Conservation (phyloP, 2,888 invertebrate species). For the Ophion slaviceki region DNA sequence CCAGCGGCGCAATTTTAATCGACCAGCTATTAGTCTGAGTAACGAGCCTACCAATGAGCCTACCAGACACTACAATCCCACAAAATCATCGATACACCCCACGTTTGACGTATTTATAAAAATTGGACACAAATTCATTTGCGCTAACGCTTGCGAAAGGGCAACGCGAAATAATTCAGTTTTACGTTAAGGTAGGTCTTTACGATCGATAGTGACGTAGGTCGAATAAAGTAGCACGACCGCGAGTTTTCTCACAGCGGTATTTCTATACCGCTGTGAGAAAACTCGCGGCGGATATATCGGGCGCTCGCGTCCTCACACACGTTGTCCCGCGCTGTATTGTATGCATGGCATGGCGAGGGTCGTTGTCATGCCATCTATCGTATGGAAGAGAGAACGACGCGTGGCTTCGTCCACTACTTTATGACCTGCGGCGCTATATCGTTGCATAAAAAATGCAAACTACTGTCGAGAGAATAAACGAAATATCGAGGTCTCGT, state of each 20-base stretch:
- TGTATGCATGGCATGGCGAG: not conserved
- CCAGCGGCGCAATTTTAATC: too few relatives aligned
- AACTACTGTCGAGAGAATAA: conserved; percentile 37
- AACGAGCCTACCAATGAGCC: too few relatives aligned
- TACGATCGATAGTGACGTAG: conserved; percentile 56
- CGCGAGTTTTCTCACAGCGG: conserved; percentile 6
- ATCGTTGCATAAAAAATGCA: conserved; percentile 59
- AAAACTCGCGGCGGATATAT: not conserved
- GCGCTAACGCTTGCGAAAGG: not conserved
- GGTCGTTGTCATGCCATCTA: not conserved
- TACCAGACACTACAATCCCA: too few relatives aligned
- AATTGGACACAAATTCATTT: not conserved
- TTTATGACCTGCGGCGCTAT: conserved; percentile 24
- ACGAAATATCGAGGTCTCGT: conserved; percentile 58
- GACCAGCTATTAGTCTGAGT: too few relatives aligned
- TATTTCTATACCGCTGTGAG: not conserved
- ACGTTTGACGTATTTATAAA: not conserved
- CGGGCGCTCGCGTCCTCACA: not conserved
- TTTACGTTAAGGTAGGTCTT: conserved; percentile 54
- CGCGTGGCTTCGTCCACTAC: not conserved
- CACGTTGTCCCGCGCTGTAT: not conserved
- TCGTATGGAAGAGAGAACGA: not conserved
- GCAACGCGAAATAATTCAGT: not conserved
- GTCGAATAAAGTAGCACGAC: conserved; percentile 47
- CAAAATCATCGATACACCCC: not conserved